Conservation (phyloP, 1,140 invertebrate genomes). For the Aricia agestis region DNA sequence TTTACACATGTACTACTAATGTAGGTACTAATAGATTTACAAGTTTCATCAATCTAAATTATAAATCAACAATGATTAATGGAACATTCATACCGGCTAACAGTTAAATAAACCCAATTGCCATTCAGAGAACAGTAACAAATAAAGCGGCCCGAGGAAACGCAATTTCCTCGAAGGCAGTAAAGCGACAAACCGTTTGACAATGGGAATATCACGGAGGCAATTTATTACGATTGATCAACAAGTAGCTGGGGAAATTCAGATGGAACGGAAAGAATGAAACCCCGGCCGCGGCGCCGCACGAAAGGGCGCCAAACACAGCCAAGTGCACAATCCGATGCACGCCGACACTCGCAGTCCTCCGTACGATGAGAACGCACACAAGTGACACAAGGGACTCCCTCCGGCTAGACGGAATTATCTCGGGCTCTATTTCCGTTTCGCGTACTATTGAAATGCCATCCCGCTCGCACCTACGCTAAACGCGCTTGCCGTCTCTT, state of each 20-base stretch:
- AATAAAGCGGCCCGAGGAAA: constrained; percentile 70
- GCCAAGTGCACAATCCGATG: constrained; percentile 42
- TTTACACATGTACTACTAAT: no score
- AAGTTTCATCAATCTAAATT: background rate
- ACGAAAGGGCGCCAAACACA: constrained; percentile 42
- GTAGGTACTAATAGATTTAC: background rate
- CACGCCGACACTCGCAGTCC: constrained; percentile 60
- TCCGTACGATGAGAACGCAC: constrained; percentile 63
- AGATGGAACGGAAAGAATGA: constrained; percentile 61
- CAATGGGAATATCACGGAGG: constrained; percentile 73
- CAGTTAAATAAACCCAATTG: constrained; percentile 25
- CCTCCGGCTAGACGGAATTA: constrained; percentile 74
- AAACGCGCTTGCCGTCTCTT: constrained; percentile 47
- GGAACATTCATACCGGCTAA: background rate
- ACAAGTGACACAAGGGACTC: constrained; percentile 74
- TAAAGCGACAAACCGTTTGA: constrained; percentile 72
- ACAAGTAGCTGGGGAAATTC: constrained; percentile 70
- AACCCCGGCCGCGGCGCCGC: constrained; percentile 35
- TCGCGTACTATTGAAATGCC: constrained; percentile 71
- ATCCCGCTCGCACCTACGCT: constrained; percentile 44
- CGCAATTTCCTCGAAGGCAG: constrained; percentile 69
- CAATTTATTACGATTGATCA: constrained; percentile 75
- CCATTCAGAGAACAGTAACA: constrained; percentile 46
- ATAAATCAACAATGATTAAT: background rate
- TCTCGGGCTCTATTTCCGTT: constrained; percentile 73